phyloP scores from a whole-genome alignment of 2,888 invertebrate species.

The Tetheella fluctuosa region DNA sequence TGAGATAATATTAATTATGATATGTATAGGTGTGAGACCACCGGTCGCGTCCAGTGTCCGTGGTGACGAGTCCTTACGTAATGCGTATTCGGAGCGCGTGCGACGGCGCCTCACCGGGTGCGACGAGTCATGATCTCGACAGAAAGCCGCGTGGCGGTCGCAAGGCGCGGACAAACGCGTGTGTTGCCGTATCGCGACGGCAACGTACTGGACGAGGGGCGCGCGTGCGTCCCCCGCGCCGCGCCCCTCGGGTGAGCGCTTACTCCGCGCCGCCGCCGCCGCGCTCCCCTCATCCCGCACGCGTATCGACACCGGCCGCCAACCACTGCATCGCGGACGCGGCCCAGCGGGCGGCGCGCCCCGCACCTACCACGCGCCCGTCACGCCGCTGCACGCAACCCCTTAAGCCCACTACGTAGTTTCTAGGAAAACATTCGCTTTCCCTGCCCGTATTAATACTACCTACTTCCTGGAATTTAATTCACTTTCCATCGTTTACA shows the following conservation, averaged over 20 bases:
- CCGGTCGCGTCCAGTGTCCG: constrained; percentile 36
- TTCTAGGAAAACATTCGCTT: constrained; percentile 59
- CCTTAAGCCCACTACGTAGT: constrained; percentile 35
- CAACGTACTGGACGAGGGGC: constrained; percentile 66
- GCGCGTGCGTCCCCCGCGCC: constrained; percentile 59
- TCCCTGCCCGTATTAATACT: constrained; percentile 51
- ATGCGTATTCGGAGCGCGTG: constrained; percentile 63
- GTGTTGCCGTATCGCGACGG: constrained; percentile 64
- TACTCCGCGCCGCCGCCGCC: constrained; percentile 47
- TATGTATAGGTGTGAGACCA: constrained; percentile 47
- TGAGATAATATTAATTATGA: constrained; percentile 49
- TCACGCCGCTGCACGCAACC: constrained; percentile 45
- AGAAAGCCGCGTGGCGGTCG: constrained; percentile 67
- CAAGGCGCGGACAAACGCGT: constrained; percentile 57
- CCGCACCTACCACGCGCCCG: constrained; percentile 40
- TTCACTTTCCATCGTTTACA: constrained; percentile 43
- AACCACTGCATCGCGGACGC: constrained; percentile 69
- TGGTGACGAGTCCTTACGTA: constrained; percentile 64
- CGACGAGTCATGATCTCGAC: constrained; percentile 70
- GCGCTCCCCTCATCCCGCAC: constrained; percentile 50
- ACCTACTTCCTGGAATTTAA: constrained; percentile 40
- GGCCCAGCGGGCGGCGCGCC: constrained; percentile 38
- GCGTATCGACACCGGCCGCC: constrained; percentile 76
- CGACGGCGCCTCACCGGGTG: constrained; percentile 70
- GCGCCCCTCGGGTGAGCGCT: constrained; percentile 57